Evolutionary conservation across 2,113 vertebrate species (phyloP).

Genomic region (Pachycephala philippinensis): DNA sequence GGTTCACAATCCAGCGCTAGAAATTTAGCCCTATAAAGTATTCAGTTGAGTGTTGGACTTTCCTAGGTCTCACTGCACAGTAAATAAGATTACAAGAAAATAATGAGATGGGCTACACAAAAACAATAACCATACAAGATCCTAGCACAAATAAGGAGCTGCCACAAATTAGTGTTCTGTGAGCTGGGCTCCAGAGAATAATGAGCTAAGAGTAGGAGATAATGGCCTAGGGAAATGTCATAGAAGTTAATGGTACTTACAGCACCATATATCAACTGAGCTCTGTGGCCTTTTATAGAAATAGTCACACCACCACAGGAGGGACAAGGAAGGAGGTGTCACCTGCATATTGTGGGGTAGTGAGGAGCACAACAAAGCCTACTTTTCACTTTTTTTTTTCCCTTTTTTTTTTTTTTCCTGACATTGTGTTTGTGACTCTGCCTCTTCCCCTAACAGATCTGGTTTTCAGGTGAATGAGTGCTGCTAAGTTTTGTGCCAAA

Average conservation of each 20-base stretch:
- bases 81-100: neutral
- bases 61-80: neutral
- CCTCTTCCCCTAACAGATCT: neutral
- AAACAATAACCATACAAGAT: neutral
- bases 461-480: neutral
- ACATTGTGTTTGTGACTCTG: neutral
- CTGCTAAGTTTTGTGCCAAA: neutral
- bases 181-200: neutral
- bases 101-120: neutral
- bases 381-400: neutral
- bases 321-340: neutral
- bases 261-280: neutral
- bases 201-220: neutral
- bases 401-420: neutral
- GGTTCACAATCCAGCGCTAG: neutral
- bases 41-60: neutral
- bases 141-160: neutral
- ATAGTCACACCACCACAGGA: neutral
- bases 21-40: neutral
- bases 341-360: neutral
- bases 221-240: neutral
- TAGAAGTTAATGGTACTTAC: neutral
- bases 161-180: neutral
- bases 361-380: neutral
- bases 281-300: neutral